Conservation (phyloP, 2,888 invertebrate genomes). For the Platynereis dumerilii region DNA sequence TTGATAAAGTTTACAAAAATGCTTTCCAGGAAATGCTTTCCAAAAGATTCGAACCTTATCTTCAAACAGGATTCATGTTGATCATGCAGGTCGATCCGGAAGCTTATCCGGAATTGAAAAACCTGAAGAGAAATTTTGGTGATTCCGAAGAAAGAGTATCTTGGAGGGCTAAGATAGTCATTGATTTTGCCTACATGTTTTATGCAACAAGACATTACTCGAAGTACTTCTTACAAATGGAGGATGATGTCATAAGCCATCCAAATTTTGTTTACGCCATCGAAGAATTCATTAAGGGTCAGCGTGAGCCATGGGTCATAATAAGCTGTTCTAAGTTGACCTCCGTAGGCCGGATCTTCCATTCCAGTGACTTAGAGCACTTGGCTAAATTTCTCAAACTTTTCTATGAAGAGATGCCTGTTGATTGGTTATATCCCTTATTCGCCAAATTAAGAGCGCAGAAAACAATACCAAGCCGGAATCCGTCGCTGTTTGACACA, state of each 20-base stretch:
- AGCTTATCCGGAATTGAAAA: not conserved
- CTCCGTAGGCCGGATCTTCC: not conserved
- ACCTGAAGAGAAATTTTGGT: not conserved
- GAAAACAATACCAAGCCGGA: not conserved
- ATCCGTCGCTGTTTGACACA: not conserved
- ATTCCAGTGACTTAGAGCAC: not conserved
- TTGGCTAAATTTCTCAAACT: not conserved
- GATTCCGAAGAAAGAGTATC: not conserved
- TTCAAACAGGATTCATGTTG: conserved; percentile 55
- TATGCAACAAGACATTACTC: not conserved
- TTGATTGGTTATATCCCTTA: not conserved
- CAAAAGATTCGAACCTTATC: conserved; percentile 38
- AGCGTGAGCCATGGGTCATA: not conserved
- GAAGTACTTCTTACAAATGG: not conserved
- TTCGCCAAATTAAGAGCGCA: not conserved
- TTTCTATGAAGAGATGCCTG: conserved; percentile 1
- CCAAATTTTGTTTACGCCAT: not conserved
- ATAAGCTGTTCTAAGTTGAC: not conserved
- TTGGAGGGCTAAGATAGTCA: not conserved
- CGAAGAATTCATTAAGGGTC: not conserved
- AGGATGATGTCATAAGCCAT: not conserved
- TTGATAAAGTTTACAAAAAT: conserved; percentile 44
- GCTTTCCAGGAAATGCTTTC: conserved; percentile 34
- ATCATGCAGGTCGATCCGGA: not conserved
- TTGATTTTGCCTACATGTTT: conserved; percentile 6